A percentile compares a stretch with the other conserved stretches of the same genome.
Conservation (phyloP, 2,888 invertebrate genomes). For the Fissipunctia ypsillon region DNA sequence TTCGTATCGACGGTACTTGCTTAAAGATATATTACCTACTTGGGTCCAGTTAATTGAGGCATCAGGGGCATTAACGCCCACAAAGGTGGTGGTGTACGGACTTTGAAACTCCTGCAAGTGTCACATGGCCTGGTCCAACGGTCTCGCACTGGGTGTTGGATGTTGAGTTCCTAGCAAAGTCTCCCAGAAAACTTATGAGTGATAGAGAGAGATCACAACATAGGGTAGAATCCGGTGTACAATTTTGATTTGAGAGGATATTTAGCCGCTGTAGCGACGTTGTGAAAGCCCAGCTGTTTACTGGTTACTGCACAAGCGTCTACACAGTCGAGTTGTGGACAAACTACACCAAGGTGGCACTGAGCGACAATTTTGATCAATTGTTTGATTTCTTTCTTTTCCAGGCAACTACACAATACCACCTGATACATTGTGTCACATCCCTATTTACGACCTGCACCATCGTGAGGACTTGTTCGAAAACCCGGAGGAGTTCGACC, state of each 20-base stretch:
- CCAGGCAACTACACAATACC: conserved; percentile 88
- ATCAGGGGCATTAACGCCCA: not conserved
- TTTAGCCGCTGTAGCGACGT: no score
- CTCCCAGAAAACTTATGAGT: not conserved
- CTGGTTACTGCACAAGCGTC: no score
- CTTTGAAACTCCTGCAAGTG: not conserved
- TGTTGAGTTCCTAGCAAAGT: not conserved
- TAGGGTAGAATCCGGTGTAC: not conserved
- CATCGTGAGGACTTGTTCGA: conserved; percentile 91
- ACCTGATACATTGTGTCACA: conserved; percentile 80
- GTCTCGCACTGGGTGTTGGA: not conserved
- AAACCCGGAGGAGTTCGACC: conserved; percentile 92
- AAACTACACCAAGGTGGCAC: no score
- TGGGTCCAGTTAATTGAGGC: not conserved
- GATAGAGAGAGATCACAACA: not conserved
- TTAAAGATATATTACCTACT: not conserved
- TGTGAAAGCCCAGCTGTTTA: no score
- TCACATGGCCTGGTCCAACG: not conserved
- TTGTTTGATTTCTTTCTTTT: conserved; percentile 28
- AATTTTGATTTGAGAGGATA: no score
- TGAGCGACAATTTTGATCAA: conserved; percentile 1
- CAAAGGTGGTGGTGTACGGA: not conserved
- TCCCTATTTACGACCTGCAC: conserved; percentile 91
- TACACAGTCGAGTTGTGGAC: no score
- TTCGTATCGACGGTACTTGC: not conserved